Conservation (phyloP, 2,113 vertebrate genomes). For the Amazona vittata region DNA sequence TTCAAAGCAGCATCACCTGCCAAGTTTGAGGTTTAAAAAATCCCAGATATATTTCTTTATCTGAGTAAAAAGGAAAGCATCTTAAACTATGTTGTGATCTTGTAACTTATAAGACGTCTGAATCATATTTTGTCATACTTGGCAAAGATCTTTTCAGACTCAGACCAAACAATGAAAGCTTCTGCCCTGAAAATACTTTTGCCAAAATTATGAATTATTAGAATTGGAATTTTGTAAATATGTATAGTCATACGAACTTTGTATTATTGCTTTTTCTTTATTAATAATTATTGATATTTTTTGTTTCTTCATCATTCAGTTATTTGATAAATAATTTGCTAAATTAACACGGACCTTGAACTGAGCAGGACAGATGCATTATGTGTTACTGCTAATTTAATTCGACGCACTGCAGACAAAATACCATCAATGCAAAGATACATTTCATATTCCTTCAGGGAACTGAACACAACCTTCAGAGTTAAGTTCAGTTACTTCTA, state of each 20-base stretch:
- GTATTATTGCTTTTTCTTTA: background rate
- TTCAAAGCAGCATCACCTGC: background rate
- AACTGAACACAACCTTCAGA: conserved; percentile 14
- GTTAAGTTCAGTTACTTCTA: conserved; percentile 9
- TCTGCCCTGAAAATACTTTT: background rate
- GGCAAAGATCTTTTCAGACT: conserved; percentile 6
- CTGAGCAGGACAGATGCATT: background rate
- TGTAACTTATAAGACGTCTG: conserved; percentile 31
- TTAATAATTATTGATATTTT: background rate
- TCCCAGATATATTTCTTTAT: background rate
- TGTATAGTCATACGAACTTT: accelerated
- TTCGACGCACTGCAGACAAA: conserved; percentile 23
- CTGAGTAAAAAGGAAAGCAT: background rate
- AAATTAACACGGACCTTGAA: background rate
- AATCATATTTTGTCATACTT: conserved; percentile 50
- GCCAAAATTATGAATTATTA: background rate
- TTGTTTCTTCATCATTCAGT: background rate
- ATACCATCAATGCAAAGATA: background rate
- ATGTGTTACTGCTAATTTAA: conserved; percentile 42
- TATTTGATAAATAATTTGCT: background rate
- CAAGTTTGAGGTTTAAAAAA: conserved; percentile 29
- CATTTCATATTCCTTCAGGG: conserved; percentile 29
- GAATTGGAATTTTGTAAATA: background rate
- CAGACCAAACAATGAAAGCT: conserved; percentile 52
- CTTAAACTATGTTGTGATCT: background rate